A percentile compares a stretch with the other conserved stretches of the same genome.
phyloP scores from a whole-genome alignment of 2,797 vertebrate species.

The Ctenosaura bakeri region DNA sequence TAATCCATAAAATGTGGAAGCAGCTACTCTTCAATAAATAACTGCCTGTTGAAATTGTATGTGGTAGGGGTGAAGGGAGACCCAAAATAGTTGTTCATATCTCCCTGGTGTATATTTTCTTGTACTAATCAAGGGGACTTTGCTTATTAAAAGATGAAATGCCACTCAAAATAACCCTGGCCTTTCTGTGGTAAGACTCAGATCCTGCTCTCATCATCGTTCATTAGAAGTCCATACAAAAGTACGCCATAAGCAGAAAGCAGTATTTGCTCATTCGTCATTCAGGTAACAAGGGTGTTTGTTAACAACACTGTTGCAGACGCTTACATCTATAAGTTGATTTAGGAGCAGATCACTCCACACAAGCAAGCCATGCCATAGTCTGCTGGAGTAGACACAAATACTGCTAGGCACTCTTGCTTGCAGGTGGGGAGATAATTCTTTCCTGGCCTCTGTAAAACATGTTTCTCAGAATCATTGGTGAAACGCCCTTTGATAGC shows the following conservation, averaged over 20 bases:
- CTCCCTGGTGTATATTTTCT: neutral
- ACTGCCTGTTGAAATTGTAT: neutral
- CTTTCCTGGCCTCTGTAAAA: neutral
- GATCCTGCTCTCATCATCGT: neutral
- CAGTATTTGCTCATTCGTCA: neutral
- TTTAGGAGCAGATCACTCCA: neutral
- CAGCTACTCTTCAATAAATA: neutral
- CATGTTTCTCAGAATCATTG: slow-evolving; percentile 12
- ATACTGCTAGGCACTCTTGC: neutral
- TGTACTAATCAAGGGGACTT: neutral
- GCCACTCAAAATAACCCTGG: neutral
- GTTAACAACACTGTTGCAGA: neutral
- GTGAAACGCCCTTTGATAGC: neutral
- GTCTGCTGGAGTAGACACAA: neutral
- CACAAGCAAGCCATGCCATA: neutral
- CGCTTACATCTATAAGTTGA: neutral
- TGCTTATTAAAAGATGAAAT: neutral
- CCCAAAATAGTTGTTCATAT: neutral
- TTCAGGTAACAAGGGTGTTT: neutral
- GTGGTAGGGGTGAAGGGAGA: neutral
- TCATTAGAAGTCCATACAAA: neutral
- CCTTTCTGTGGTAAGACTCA: neutral
- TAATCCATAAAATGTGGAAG: neutral
- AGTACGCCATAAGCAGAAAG: neutral
- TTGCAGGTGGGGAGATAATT: neutral